A percentile compares a stretch with the other conserved stretches of the same genome.
These are phyloP conservation scores for Lasioglossum oenotherae DNA, from an alignment of 2,888 invertebrate genomes.

Conservation along the genomic window DNA sequence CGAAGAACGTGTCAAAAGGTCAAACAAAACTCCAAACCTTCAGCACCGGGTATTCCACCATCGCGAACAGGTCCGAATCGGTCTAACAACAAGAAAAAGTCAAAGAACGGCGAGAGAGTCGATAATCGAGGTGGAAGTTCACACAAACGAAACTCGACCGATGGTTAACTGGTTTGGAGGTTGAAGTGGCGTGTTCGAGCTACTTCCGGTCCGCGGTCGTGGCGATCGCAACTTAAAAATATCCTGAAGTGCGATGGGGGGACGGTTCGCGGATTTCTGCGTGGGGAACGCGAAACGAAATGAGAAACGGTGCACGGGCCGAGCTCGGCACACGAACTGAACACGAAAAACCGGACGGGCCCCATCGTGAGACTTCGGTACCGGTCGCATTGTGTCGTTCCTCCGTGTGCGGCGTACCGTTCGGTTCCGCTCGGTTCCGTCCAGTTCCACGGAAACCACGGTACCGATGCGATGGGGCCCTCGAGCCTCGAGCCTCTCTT, in stretches of 20 bases:
- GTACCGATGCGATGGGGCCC: slow-evolving; percentile 55
- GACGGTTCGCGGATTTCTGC: neutral
- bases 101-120: neutral
- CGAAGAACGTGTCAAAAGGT: no score
- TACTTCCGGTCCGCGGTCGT: slow-evolving; percentile 20
- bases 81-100: no score
- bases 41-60: no score
- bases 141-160: neutral
- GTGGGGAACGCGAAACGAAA: slow-evolving; percentile 35
- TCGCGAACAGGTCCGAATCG: no score
- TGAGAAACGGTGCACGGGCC: slow-evolving; percentile 58
- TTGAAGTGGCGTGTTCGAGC: slow-evolving; percentile 1
- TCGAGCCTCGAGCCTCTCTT: slow-evolving; percentile 20
- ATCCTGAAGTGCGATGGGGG: neutral
- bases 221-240: neutral
- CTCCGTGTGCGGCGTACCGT: slow-evolving; percentile 50
- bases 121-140: neutral
- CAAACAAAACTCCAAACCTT: neutral
- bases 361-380: slow-evolving; percentile 62
- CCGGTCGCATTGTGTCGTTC: slow-evolving; percentile 57
- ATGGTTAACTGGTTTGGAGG: neutral
- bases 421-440: slow-evolving; percentile 70
- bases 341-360: slow-evolving; percentile 68
- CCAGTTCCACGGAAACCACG: slow-evolving; percentile 71
- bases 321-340: slow-evolving; percentile 73